A percentile compares a stretch with the other conserved stretches of the same genome.
phyloP scores from a whole-genome alignment of 2,113 vertebrate genomes.

The Pseudopipra pipra region DNA sequence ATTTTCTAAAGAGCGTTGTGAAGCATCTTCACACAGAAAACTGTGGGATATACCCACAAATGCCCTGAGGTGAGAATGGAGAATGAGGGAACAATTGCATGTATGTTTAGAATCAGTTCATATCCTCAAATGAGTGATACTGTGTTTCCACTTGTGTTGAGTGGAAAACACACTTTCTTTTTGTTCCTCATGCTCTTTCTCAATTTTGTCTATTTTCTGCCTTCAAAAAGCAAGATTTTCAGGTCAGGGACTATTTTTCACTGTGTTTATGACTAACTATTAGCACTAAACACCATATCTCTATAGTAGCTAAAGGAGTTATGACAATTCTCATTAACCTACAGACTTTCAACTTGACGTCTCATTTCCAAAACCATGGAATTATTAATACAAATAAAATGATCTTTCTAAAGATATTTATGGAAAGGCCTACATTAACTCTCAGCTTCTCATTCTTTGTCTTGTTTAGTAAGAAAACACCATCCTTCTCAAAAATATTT shows the following conservation, averaged over 20 bases:
- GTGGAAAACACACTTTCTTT: neutral
- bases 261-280: neutral
- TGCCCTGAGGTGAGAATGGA: neutral
- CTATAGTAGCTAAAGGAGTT: neutral
- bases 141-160: neutral
- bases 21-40: neutral
- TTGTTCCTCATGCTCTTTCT: neutral
- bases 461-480: neutral
- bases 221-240: neutral
- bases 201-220: neutral
- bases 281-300: neutral
- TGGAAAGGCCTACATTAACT: neutral
- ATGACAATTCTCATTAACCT: neutral
- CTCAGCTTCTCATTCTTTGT: neutral
- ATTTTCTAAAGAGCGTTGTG: neutral
- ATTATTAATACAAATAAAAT: neutral
- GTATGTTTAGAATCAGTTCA: neutral
- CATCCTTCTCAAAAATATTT: neutral
- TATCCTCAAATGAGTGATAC: neutral
- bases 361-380: neutral
- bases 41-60: neutral
- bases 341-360: neutral
- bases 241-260: neutral
- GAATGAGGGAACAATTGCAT: accelerated
- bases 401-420: neutral